phyloP scores from a whole-genome alignment of 1,140 invertebrate species.

The Olivierus martensii region DNA sequence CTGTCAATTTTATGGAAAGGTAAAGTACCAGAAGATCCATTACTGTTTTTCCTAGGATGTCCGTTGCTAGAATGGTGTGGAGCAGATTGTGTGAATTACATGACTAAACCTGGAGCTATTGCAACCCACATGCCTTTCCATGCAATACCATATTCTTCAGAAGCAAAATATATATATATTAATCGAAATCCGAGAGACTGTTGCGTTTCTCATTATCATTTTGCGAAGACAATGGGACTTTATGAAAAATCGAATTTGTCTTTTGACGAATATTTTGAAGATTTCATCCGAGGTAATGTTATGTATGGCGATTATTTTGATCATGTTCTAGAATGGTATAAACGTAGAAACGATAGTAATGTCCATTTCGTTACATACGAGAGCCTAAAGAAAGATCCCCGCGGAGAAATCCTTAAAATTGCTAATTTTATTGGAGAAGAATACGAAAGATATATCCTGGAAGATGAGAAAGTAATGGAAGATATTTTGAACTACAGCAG shows the following conservation, averaged over 20 bases:
- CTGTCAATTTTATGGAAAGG: background rate
- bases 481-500: too few species aligned
- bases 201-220: conserved; percentile 57
- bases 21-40: background rate
- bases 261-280: conserved; percentile 28
- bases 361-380: too few species aligned
- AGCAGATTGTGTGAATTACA: background rate
- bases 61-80: background rate
- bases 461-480: too few species aligned
- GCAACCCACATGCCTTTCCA: background rate
- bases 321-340: conserved; percentile 14
- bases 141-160: background rate
- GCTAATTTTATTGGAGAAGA: too few species aligned
- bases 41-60: background rate
- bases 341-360: conserved; percentile 11
- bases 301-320: conserved; percentile 28
- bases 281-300: conserved; percentile 26
- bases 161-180: conserved; percentile 50
- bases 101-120: background rate
- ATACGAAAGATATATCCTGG: too few species aligned
- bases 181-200: conserved; percentile 74
- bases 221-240: too few species aligned
- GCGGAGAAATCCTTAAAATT: too few species aligned
- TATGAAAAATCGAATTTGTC: conserved; percentile 18
- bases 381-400: conserved; percentile 7